Evolutionary conservation across 64 coral and sea anemone species (phyloP), one percentile per base, ranked within the genome.

Genomic region (Catalaphyllia jardinei): DNA sequence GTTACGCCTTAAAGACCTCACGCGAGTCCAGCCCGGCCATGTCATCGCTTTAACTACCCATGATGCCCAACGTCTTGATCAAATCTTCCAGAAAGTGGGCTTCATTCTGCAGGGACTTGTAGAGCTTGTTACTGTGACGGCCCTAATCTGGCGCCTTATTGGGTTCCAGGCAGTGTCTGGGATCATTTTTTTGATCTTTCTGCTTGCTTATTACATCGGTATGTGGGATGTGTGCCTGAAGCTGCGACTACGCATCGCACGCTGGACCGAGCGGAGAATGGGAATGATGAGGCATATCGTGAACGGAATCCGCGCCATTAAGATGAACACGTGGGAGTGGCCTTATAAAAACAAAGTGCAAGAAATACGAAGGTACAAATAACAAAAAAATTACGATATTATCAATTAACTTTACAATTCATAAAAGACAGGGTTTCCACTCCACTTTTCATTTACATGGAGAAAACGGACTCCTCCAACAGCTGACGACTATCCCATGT

Each of bases 141-240:
- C 72, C 27, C 73, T 86, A 10, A 46, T 87, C 64, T 94, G 76
- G 83, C 76, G 77, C 86, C 88, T 80, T 24, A 27, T 91, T 77
- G 60, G 51, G 11, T 85, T 93, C 24, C 91, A 93, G 35, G 91
- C 95, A 1, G 46, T 96, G 13, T 87, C 95, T 14, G 95, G 95
- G 28, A 93, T 96, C 22, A 78, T 93, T n/a, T 93, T 96, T 38
- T 17, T 96, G 15, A 90, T 93, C 19, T 83, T 93, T 60, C 76
- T 96, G 20, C 54, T 96, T 62, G 95, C 90, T 20, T 96, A 93
- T 73, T 96, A 96, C 52, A 93, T 96, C 19, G 91, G 91, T 12
- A 90, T 96, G 83, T 96, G 95, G 95, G 95, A 96, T 71, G 91
- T 96, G n/a, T 96, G 95, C 50, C 62, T 89, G 67, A 96, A 93